Base-by-base conservation (phyloP, 2,888 invertebrate genomes). In the Ceratothoa steindachneri region DNA sequence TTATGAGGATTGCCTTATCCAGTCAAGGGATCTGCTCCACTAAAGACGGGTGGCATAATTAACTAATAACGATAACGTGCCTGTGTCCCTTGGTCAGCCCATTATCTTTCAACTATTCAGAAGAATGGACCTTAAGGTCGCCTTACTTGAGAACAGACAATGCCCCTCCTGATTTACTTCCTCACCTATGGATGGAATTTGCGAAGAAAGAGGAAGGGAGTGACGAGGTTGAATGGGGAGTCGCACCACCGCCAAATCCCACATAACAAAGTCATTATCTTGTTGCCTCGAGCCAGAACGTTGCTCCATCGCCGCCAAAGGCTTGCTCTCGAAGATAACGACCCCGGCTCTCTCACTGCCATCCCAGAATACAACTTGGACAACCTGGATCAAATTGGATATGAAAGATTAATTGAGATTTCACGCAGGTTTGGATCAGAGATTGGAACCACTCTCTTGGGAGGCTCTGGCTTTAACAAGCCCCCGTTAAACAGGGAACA, bases 201-300 rank as follows among this genome's bases (percentile, higher is more conserved):
- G 5, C 29, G 71, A 41, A 12, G 75, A 64, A 24, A 75, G 68
- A 3, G 72, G 72, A 1, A 75, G 69, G 1, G 69, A 19, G 0
- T 12, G 24, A 30, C 65, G 51, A 12, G 72, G 66, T 30, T 71
- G 52, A 3, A 22, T 29, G 30, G 19, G 7, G 19, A 67, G 65
- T 9, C 12, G 29, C 12, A 75, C 66, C 29, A 75, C 31, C 4
- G 75, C 75, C 69, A 75, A n/a, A 51, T 75, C 75, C 75, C 75
- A 75, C 27, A 72, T 60, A 12, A 53, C 53, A 9, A 12, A 41
- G 15, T 7, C 65, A 31, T 28, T 0, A 12, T 29, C 4, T 73
- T 27, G 27, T 29, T 22, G 15, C 31, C 19, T 5, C 5, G 5
- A 9, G 22, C 55, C 7, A 24, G 24, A 3, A 30, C 7, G 1